Evolutionary conservation across 2,888 invertebrate species (phyloP).

Genomic region (Dilophus febrilis): DNA sequence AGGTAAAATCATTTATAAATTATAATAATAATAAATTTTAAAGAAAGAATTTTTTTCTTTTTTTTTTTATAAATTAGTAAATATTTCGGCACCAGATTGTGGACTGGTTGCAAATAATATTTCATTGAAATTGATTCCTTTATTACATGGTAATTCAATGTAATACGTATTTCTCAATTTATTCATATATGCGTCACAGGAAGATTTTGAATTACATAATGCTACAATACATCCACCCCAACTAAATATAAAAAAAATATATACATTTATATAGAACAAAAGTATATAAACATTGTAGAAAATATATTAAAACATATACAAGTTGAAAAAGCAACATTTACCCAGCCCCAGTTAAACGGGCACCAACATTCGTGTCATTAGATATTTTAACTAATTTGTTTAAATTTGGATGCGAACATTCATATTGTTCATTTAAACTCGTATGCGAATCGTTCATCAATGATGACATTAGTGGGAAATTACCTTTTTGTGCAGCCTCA

Average conservation of each 20-base stretch:
- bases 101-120: slow-evolving; percentile 54
- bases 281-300: background rate
- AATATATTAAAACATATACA: slow-evolving; percentile 1
- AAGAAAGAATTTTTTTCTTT: too few species aligned
- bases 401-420: slow-evolving; percentile 81
- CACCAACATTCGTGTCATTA: slow-evolving; percentile 50
- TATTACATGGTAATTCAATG: slow-evolving; percentile 33
- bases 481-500: slow-evolving; percentile 35
- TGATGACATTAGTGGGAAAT: slow-evolving; percentile 45
- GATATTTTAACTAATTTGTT: slow-evolving; percentile 67
- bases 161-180: slow-evolving; percentile 55
- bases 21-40: too few species aligned
- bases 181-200: slow-evolving; percentile 48
- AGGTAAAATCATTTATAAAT: too few species aligned
- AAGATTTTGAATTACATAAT: slow-evolving; percentile 33
- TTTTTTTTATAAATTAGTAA: slow-evolving; percentile 5
- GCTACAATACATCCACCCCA: slow-evolving; percentile 98
- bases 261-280: too few species aligned
- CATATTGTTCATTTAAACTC: slow-evolving; percentile 70
- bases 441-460: slow-evolving; percentile 81
- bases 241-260: too few species aligned
- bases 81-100: slow-evolving; percentile 25
- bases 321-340: slow-evolving; percentile 19
- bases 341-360: slow-evolving; percentile 92
- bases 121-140: slow-evolving; percentile 34